phyloP scores from a whole-genome alignment of 2,113 vertebrate species.

The Equus quagga region DNA sequence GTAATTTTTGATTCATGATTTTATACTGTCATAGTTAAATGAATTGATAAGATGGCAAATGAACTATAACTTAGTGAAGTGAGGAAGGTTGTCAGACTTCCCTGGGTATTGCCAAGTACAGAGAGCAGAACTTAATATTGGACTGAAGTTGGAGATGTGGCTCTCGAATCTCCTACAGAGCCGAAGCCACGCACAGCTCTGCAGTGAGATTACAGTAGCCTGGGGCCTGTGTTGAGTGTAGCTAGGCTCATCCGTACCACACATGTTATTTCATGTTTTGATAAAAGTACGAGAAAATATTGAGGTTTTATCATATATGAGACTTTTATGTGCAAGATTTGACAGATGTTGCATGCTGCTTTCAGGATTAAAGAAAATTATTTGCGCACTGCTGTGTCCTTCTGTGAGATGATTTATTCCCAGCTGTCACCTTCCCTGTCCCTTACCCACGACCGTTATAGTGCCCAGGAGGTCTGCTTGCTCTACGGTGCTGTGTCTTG shows the following conservation, averaged over 20 bases:
- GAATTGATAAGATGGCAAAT: background rate
- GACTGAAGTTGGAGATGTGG: background rate
- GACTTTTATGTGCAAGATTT: background rate
- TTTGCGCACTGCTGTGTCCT: conserved; percentile 68
- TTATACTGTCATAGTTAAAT: background rate
- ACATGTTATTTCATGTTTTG: background rate
- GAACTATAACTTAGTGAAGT: background rate
- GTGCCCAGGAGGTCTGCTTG: conserved; percentile 82
- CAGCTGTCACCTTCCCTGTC: conserved; percentile 78
- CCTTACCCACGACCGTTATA: conserved; percentile 83
- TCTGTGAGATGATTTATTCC: conserved; percentile 72
- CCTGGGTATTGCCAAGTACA: background rate
- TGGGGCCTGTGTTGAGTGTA: background rate
- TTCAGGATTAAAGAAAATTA: conserved; percentile 1
- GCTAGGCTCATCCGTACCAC: background rate
- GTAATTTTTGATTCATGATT: background rate
- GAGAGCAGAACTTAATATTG: background rate
- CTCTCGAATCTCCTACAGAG: background rate
- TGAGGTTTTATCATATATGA: background rate
- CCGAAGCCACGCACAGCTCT: background rate
- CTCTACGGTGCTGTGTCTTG: conserved; percentile 78
- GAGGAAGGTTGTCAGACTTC: background rate
- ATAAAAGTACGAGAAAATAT: background rate
- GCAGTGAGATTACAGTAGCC: background rate
- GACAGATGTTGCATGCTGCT: conserved; percentile 28